Evolutionary conservation across 2,113 vertebrate genomes (phyloP), one percentile per base, ranked within the genome.

Genomic region (Nymphicus hollandicus): DNA sequence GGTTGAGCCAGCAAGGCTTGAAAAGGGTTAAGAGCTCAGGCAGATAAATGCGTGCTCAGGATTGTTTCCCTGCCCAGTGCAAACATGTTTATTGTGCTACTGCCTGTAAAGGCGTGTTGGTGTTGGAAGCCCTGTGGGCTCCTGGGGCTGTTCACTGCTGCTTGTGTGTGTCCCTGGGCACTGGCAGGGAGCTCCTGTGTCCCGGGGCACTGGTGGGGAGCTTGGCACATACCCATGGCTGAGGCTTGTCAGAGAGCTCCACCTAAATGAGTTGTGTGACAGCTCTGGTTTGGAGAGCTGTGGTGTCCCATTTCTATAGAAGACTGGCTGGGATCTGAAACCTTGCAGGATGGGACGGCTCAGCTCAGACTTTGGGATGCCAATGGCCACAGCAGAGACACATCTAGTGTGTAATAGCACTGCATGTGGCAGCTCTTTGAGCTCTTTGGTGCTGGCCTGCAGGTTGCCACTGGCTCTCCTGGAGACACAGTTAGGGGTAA

Each of bases 161-260:
- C n/a, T 37, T 1, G 0, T 1, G 5, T 4, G n/a, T 31, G 31
- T 37, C 55, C 46, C 46, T 7, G 37, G 72, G 37, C 28, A 28
- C 33, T 0, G 0, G 7, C 0, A 3, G 14, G 28, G 43, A 58
- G 43, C 37, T n/a, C 0, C 50, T 4, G 41, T 35, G 29, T 33
- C 64, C 53, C 44, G 6, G 35, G 66, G 41, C 33, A 28, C n/a
- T 0, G 0, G 6, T 0, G 4, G 0, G 17, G 46, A 56, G n/a
- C 41, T 56, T 0, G 0, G 76, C 1, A 3, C 0, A 0, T 43
- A 56, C 27, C 39, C 0, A 0, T 18, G 70, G 14, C 78, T 4
- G 2, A 47, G 66, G 35, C 35, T 68, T 1, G 0, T 27, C 70
- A 71, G 15, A 50, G 68, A 46, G 29, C 69, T 50, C 33, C 8